A percentile compares a stretch with the other conserved stretches of the same genome.
Evolutionary conservation across 2,113 vertebrate genomes (phyloP).

Genomic region (Onychostoma macrolepis): DNA sequence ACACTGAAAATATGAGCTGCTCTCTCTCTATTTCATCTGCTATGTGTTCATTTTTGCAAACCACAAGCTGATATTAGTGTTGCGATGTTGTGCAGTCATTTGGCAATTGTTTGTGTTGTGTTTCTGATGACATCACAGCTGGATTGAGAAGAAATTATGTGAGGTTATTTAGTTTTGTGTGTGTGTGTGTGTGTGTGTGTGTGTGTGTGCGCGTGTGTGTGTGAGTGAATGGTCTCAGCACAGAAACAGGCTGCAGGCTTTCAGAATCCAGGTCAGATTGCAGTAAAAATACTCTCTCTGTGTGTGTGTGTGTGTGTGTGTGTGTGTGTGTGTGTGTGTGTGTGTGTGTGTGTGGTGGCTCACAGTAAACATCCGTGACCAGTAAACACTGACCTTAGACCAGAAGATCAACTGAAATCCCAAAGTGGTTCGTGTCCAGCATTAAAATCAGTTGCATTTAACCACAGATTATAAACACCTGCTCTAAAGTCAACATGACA

Average conservation of each 20-base stretch:
- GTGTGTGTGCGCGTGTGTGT: not conserved
- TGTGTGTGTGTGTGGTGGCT: not conserved
- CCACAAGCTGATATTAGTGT: not conserved
- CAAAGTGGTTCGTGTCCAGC: not conserved
- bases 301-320: not conserved
- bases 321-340: not conserved
- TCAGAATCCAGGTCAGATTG: constrained; percentile 63
- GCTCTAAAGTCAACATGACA: not conserved
- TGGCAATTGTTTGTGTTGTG: not conserved
- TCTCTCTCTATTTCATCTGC: not conserved
- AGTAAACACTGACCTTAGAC: constrained; percentile 1
- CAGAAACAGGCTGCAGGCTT: constrained; percentile 61
- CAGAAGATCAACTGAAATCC: not conserved
- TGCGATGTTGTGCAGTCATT: not conserved
- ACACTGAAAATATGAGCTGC: not conserved
- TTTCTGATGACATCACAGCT: not conserved
- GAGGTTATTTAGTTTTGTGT: not conserved
- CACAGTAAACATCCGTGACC: not conserved
- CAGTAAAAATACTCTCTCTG: no score
- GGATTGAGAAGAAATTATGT: not conserved
- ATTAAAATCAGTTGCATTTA: not conserved
- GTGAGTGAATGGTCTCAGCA: not conserved
- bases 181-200: constrained; percentile 30
- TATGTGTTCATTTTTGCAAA: not conserved
- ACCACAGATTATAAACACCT: not conserved